Evolutionary conservation across 2,113 vertebrate species (phyloP), one percentile per base, ranked within the genome.

Genomic region (Tachysurus fulvidraco): DNA sequence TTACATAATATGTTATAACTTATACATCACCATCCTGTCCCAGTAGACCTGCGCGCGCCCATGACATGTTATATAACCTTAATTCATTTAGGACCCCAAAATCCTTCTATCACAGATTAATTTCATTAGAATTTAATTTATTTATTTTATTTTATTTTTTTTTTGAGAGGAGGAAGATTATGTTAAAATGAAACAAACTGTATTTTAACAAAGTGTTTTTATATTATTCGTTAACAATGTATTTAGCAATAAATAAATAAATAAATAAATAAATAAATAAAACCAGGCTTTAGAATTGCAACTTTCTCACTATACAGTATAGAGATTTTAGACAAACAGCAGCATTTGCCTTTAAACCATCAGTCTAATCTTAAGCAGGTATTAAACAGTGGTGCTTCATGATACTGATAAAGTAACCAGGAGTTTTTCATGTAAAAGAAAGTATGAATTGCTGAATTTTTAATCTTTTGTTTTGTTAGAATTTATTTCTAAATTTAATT

Each of bases 71-170:
- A 82, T 74, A 50, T 62, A 85, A 85, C 28, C 17, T 74, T 71
- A 62, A 83, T 85, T 87, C 46, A 79, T 59, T 44, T 80, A 65
- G 30, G 2, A 73, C 57, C 36, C n/a, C 30, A 57, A 23, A 71
- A 71, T 81, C 64, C 28, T 81, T 57, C 81, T 57, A 82, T n/a
- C 14, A 71, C 78, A 86, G 85, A 88, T 87, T 83, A 80, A 84
- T 86, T 83, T 85, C 46, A 74, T 57, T 84, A 81, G 80, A 57
- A 62, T 83, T 87, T 69, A 28, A 50, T 46, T 76, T n/a, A n/a
- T n/a, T n/a, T n/a, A n/a, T n/a, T n/a, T n/a, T n/a, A n/a, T n/a
- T n/a, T n/a, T n/a, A n/a, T n/a, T n/a, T n/a, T 83, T 46, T 76
- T 83, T 77, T 76, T 88, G 54, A 67, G 65, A 62, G 59, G 71